Percentiles rank a stretch among this genome's conserved stretches.
Conservation (phyloP, 2,888 invertebrate species). For the Ormia ochracea region DNA sequence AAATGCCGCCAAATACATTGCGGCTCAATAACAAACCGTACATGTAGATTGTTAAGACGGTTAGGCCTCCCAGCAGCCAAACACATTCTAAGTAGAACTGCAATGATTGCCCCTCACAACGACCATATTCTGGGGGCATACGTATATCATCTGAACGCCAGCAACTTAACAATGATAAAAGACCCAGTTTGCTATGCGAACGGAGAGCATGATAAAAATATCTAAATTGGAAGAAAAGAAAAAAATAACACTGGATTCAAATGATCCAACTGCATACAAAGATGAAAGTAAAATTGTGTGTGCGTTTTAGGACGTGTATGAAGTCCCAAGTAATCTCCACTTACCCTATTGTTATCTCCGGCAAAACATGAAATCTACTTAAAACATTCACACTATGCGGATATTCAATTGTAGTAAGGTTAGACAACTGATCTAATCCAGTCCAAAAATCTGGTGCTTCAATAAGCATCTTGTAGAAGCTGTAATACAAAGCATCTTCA, state of each 20-base stretch:
- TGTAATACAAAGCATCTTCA: constrained; percentile 94
- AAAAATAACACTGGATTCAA: neutral
- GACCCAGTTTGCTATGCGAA: constrained; percentile 50
- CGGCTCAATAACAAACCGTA: constrained; percentile 83
- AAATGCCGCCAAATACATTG: constrained; percentile 84
- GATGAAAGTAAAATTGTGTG: neutral
- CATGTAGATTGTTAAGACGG: constrained; percentile 82
- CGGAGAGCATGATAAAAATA: constrained; percentile 71
- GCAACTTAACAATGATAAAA: constrained; percentile 66
- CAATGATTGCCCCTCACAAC: constrained; percentile 86
- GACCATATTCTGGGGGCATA: constrained; percentile 55
- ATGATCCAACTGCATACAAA: neutral
- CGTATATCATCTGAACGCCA: constrained; percentile 65
- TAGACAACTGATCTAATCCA: constrained; percentile 82
- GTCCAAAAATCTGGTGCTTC: constrained; percentile 81
- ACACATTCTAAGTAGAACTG: constrained; percentile 89
- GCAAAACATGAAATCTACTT: constrained; percentile 88
- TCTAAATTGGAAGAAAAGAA: constrained; percentile 63
- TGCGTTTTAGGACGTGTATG: neutral
- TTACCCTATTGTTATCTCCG: constrained; percentile 82
- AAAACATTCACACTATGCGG: constrained; percentile 88
- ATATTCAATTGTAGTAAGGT: constrained; percentile 88
- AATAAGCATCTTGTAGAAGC: constrained; percentile 89
- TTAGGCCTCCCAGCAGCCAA: constrained; percentile 86
- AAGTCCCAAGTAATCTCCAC: constrained; percentile 29